phyloP scores from a whole-genome alignment of 2,888 invertebrate species.

The Campopleginae sp. region DNA sequence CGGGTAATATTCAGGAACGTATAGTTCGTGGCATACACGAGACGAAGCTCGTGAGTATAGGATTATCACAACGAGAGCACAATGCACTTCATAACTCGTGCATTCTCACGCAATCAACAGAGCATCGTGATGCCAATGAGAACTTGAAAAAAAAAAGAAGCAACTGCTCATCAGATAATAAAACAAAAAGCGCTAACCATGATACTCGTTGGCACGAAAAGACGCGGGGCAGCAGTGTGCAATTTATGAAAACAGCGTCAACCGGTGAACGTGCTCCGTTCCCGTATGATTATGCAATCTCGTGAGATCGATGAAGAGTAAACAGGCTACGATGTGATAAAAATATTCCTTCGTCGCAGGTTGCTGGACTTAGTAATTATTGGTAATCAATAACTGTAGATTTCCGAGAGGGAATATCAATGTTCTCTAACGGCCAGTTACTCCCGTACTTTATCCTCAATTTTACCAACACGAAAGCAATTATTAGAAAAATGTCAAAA shows the following conservation, averaged over 20 bases:
- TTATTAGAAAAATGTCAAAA: neutral
- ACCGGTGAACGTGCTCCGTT: neutral
- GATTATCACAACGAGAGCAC: neutral
- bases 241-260: constrained; percentile 4
- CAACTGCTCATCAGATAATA: neutral
- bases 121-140: neutral
- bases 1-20: neutral
- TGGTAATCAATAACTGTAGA: neutral
- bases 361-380: constrained; percentile 19
- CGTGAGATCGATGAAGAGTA: neutral
- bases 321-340: neutral
- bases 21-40: neutral
- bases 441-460: neutral
- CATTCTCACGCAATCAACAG: neutral
- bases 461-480: neutral
- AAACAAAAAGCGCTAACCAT: neutral
- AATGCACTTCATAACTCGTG: constrained; percentile 3
- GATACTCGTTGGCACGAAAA: neutral
- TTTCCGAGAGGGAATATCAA: constrained; percentile 15
- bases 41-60: neutral
- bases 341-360: neutral
- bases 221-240: neutral
- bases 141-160: neutral
- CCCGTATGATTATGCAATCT: neutral
- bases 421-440: constrained; percentile 7